These are phyloP conservation scores for Hirtodrosophila trivittata DNA, from an alignment of 2,888 invertebrate species.

Conservation along the genomic window DNA sequence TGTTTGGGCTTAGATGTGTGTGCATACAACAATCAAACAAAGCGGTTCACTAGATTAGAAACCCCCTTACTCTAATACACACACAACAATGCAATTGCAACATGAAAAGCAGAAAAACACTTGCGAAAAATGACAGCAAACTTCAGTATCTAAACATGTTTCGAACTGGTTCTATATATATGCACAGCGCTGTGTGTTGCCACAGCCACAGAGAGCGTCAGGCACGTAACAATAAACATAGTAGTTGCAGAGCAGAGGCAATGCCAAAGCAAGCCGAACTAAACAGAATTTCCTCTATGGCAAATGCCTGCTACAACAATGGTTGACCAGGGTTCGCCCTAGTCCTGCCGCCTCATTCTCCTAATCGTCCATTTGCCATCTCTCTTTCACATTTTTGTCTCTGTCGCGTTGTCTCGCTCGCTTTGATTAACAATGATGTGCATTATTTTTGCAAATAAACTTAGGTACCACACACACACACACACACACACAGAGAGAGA, in stretches of 20 bases:
- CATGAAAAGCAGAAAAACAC: no score
- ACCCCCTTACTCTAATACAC: neutral
- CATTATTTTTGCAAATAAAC: conserved; percentile 76
- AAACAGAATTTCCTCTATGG: conserved; percentile 51
- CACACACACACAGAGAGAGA: neutral
- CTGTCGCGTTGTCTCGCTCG: conserved; percentile 7
- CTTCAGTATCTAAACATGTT: no score
- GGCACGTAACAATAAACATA: conserved; percentile 54
- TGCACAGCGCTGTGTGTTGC: conserved; percentile 26
- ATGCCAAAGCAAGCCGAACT: conserved; percentile 30
- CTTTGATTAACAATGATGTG: conserved; percentile 78
- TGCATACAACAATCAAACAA: conserved; percentile 28
- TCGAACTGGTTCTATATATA: conserved; percentile 11
- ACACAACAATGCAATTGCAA: no score
- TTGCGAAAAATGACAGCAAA: no score
- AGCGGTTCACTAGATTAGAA: conserved; percentile 2
- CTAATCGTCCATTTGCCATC: neutral
- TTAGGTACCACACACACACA: conserved; percentile 27
- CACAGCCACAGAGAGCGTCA: conserved; percentile 9
- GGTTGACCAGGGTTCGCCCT: conserved; percentile 54
- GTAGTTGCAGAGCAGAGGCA: conserved; percentile 14
- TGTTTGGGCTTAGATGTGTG: conserved; percentile 50
- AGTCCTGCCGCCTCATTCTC: neutral
- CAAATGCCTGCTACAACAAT: conserved; percentile 58
- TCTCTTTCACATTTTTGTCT: neutral